These are phyloP conservation scores for Zoanthus gigantus DNA, from an alignment of 92 coral and sea anemone genomes.

Conservation along the genomic window DNA sequence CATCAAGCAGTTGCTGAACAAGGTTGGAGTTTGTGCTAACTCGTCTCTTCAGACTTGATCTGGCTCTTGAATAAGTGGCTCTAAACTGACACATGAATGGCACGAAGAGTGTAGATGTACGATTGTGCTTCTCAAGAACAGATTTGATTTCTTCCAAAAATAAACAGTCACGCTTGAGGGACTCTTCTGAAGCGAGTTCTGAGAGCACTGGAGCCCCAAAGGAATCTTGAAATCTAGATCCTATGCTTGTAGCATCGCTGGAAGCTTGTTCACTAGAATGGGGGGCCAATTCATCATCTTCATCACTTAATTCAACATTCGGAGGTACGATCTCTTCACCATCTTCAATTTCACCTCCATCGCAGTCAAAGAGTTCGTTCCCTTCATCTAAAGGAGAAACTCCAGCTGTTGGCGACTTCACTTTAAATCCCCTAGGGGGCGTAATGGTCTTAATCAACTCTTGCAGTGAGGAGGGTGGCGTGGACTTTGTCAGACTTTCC, in stretches of 20 bases:
- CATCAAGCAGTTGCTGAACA: slow-evolving; percentile 47
- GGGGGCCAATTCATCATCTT: slow-evolving; percentile 36
- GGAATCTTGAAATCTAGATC: slow-evolving; percentile 40
- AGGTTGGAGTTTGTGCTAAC: slow-evolving; percentile 39
- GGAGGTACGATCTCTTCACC: slow-evolving; percentile 42
- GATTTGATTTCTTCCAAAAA: slow-evolving; percentile 46
- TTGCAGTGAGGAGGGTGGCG: slow-evolving; percentile 45
- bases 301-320: slow-evolving; percentile 32
- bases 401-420: slow-evolving; percentile 46
- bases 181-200: slow-evolving; percentile 42
- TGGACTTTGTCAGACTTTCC: slow-evolving; percentile 32
- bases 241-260: slow-evolving; percentile 36
- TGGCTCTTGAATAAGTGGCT: slow-evolving; percentile 45
- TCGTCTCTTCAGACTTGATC: slow-evolving; percentile 53
- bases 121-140: slow-evolving; percentile 43
- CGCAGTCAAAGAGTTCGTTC: slow-evolving; percentile 46
- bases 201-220: slow-evolving; percentile 40
- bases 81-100: slow-evolving; percentile 48
- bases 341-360: slow-evolving; percentile 47
- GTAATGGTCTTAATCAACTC: slow-evolving; percentile 33
- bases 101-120: slow-evolving; percentile 40
- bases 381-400: slow-evolving; percentile 54
- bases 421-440: slow-evolving; percentile 44
- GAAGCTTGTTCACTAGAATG: slow-evolving; percentile 36
- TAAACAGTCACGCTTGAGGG: slow-evolving; percentile 48